A percentile compares a stretch with the other conserved stretches of the same genome.
These are phyloP conservation scores for Thrips palmi DNA, from an alignment of 1,140 invertebrate species.

Conservation along the genomic window DNA sequence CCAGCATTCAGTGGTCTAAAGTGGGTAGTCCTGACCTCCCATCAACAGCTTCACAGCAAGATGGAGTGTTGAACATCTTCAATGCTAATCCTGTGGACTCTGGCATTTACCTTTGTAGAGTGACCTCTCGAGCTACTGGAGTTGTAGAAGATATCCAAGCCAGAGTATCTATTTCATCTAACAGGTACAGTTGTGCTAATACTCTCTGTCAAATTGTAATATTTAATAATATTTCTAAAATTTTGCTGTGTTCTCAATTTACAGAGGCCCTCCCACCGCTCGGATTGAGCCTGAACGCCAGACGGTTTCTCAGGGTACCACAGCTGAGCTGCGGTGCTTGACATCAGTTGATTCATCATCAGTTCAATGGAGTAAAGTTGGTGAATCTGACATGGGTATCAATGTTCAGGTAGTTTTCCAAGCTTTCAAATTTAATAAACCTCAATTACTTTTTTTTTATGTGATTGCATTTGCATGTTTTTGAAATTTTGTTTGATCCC, in stretches of 20 bases:
- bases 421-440: background rate
- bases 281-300: constrained; percentile 42
- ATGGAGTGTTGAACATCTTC: constrained; percentile 52
- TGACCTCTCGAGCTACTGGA: constrained; percentile 18
- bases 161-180: constrained; percentile 21
- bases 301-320: constrained; percentile 56
- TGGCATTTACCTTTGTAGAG: constrained; percentile 67
- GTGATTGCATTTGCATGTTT: background rate
- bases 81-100: constrained; percentile 44
- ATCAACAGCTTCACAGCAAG: constrained; percentile 29
- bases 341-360: constrained; percentile 44
- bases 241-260: no score
- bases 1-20: constrained; percentile 33
- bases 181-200: constrained; percentile 9
- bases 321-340: constrained; percentile 56
- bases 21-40: constrained; percentile 32
- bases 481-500: background rate
- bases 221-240: no score
- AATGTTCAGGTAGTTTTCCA: constrained; percentile 32
- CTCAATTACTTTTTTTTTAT: background rate
- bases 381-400: constrained; percentile 36
- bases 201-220: no score
- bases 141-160: constrained; percentile 21
- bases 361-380: constrained; percentile 63
- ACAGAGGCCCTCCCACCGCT: constrained; percentile 29